Base-by-base conservation (phyloP, 37 sponge, comb jelly and placozoan species). In the Axinella damicornis region DNA sequence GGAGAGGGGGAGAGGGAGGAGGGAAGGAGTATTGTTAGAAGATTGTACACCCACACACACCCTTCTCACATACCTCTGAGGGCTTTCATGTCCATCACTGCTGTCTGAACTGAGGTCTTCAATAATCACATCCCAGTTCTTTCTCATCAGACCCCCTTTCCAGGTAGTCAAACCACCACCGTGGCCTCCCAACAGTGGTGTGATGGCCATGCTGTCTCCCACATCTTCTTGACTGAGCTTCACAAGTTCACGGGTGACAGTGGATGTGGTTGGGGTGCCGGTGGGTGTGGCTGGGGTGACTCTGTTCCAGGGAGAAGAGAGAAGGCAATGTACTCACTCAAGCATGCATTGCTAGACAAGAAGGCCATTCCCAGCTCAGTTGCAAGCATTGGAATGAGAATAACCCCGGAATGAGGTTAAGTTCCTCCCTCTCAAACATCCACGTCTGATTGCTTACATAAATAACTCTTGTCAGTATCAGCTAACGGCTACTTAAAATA, bases 31-130 rank as follows among this genome's bases (percentile, higher is more conserved):
- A 12, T 46, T 46, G 46, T 4, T 12, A 46, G 46, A 9, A 46
- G 9, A 12, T 46, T 9, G 12, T 14, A 61, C 62, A 61, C 62
- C 4, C 62, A 61, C 62, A 61, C 62, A 25, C 62, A 61, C 62
- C 4, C 62, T 30, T 2, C 35, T 28, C 35, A 19, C 31, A 30
- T 30, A 27, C 35, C 69, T 30, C 28, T 34, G 6, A 34, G 69
- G 69, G 31, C 31, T 31, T 5, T 34, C 69, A 68, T 6, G 31
- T 68, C 62, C 62, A 61, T 78, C 78, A 78, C 64, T 63, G 30
- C 64, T 63, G 64, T 78, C 78, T 6, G 78, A 78, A 40, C 41
- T 63, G 13, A 63, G 21, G n/a, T 78, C 78, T 34, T 78, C 78
- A 19, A 63, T 20, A 2, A 75, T 46, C 6, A 75, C 76, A 11